These are phyloP conservation scores for Helicoverpa armigera DNA, from an alignment of 1,140 invertebrate genomes.

Conservation along the genomic window DNA sequence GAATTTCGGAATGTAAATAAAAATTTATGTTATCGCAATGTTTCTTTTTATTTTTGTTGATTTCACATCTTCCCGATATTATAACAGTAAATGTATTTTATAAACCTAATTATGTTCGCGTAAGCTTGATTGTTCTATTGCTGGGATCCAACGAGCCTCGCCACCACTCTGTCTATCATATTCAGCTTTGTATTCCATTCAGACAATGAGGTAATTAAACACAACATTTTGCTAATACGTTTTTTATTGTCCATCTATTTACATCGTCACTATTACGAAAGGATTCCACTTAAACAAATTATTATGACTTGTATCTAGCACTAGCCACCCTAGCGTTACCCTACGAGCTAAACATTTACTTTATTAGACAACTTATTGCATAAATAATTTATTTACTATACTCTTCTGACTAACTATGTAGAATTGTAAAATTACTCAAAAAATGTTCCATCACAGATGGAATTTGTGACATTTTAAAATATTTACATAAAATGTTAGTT, in stretches of 20 bases:
- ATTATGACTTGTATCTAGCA: slow-evolving; percentile 71
- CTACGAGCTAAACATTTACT: slow-evolving; percentile 55
- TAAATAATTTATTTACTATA: slow-evolving; percentile 64
- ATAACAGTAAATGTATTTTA: slow-evolving; percentile 42
- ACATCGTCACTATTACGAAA: slow-evolving; percentile 73
- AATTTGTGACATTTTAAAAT: slow-evolving; percentile 61
- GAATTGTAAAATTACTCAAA: slow-evolving; percentile 48
- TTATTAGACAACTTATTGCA: slow-evolving; percentile 56
- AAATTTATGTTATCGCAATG: slow-evolving; percentile 83
- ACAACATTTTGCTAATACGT: slow-evolving; percentile 56
- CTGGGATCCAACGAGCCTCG: slow-evolving; percentile 42
- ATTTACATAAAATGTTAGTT: slow-evolving; percentile 57
- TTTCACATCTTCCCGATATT: slow-evolving; percentile 43
- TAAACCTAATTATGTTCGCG: slow-evolving; percentile 3
- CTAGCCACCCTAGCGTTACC: slow-evolving; percentile 51
- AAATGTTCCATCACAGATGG: slow-evolving; percentile 72
- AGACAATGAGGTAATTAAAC: slow-evolving; percentile 50
- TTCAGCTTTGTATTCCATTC: slow-evolving; percentile 48
- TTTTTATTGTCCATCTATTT: slow-evolving; percentile 76
- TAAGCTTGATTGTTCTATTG: slow-evolving; percentile 42
- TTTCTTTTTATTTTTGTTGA: slow-evolving; percentile 57
- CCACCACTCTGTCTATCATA: slow-evolving; percentile 46
- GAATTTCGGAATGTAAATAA: slow-evolving; percentile 85
- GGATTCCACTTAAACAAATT: slow-evolving; percentile 66
- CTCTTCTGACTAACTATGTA: slow-evolving; percentile 45